Conservation (phyloP, 92 coral and sea anemone species). For the Epizoanthus stellaris region DNA sequence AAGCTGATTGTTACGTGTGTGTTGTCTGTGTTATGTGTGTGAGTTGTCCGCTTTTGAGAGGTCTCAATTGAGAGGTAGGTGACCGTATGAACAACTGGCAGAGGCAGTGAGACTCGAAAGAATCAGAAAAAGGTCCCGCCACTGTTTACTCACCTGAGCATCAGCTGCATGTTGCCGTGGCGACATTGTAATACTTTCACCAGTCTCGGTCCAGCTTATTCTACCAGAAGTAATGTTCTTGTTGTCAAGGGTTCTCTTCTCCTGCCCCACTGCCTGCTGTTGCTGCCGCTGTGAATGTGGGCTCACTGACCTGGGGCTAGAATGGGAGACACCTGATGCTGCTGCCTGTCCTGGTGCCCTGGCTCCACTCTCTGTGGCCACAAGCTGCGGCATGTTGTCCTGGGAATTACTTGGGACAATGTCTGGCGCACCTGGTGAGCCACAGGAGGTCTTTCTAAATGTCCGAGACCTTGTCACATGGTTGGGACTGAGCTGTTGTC, state of each 20-base stretch:
- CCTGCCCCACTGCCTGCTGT: conserved; percentile 8
- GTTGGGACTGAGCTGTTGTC: conserved; percentile 33
- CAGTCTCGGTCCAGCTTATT: conserved; percentile 42
- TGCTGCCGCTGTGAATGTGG: conserved; percentile 30
- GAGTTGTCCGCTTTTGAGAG: no score
- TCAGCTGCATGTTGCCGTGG: neutral
- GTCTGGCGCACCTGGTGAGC: neutral
- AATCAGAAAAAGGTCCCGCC: no score
- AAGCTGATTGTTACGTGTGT: no score
- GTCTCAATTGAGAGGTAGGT: no score
- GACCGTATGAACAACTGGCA: no score
- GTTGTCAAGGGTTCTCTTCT: neutral
- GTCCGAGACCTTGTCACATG: conserved; percentile 69
- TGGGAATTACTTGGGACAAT: neutral
- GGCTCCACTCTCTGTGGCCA: neutral
- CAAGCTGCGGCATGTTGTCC: neutral
- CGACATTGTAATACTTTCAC: neutral
- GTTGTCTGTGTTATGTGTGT: no score
- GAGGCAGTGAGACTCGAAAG: no score
- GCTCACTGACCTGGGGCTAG: conserved; percentile 19
- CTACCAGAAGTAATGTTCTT: neutral
- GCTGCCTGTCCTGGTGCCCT: neutral
- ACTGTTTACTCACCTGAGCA: conserved; percentile 1
- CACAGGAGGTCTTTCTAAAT: conserved; percentile 63
- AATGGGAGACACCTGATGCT: neutral